Evolutionary conservation across 53 echinoderm and acorn worm genomes (phyloP).

Genomic region (Glandiceps talaboti): DNA sequence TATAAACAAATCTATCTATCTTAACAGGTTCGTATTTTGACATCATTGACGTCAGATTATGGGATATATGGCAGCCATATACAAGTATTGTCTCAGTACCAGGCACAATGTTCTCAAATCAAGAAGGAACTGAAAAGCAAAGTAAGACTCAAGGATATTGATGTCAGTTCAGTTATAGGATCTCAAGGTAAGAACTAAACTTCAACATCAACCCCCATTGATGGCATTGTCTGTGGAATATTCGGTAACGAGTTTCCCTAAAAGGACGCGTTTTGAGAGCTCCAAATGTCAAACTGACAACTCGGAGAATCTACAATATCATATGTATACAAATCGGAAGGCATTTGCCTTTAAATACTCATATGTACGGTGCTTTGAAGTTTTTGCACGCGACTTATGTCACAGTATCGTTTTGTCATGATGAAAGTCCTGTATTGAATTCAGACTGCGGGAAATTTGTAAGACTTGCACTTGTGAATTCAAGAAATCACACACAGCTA

Average conservation of each 20-base stretch:
- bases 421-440: no score
- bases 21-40: slow-evolving; percentile 55
- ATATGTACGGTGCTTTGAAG: not conserved
- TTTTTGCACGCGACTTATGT: not conserved
- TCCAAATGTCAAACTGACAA: no score
- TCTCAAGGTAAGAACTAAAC: slow-evolving; percentile 50
- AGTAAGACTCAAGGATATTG: slow-evolving; percentile 19
- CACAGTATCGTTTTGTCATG: not conserved
- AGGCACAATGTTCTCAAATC: slow-evolving; percentile 73
- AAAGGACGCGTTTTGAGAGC: no score
- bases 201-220: not conserved
- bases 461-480: no score
- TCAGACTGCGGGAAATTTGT: no score
- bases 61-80: slow-evolving; percentile 26
- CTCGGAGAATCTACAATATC: no score
- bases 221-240: no score
- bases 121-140: slow-evolving; percentile 36
- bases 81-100: slow-evolving; percentile 77
- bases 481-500: no score
- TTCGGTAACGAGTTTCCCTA: no score
- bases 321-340: no score
- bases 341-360: no score
- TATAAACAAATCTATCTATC: not conserved
- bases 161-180: slow-evolving; percentile 67
- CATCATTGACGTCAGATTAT: slow-evolving; percentile 17